Base-by-base conservation (phyloP, 1,140 invertebrate genomes). In the Euura saliciscinereae region DNA sequence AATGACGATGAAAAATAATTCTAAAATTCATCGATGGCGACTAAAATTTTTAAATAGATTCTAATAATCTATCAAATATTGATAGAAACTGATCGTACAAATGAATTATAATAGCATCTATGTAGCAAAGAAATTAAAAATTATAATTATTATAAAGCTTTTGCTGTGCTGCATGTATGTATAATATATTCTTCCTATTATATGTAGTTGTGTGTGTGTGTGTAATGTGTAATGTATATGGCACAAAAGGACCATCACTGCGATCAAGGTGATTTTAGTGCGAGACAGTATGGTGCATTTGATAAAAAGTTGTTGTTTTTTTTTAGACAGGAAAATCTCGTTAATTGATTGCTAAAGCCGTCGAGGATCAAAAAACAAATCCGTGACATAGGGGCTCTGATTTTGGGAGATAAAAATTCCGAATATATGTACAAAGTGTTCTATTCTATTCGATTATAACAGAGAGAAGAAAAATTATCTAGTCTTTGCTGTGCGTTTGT, bases 221-320 rank as follows among this genome's bases (percentile, higher is more conserved):
- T 59, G 5, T 59, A 3, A 11, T 59, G 46, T 51, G 11, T 51
- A 51, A 11, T 59, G 13, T 59, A 59, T 59, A 59, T 59, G 51
- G 51, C 51, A 59, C 51, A 59, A n/a, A 59, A 59, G 13, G 13
- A 59, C 13, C 51, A 59, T 59, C 51, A 8, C 51, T 59, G 51
- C 51, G 13, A 59, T 59, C 13, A 11, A 8, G 8, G 10, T 59
- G 51, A 59, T 59, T 59, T 28, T 59, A 59, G 51, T 11, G 51
- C 51, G 5, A 59, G 13, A 59, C 51, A 59, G 51, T 59, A 59
- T 59, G 51, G 51, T 59, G 51, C 51, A 59, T 59, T 59, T 59
- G 13, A 11, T 11, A 11, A 59, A 8, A 59, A 59, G 10, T 59
- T 59, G n/a, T n/a, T 6, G 3, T 59, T 11, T 2, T 28, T 28